Base-by-base conservation (phyloP, 2,113 vertebrate species). In the Argyrosomus japonicus region DNA sequence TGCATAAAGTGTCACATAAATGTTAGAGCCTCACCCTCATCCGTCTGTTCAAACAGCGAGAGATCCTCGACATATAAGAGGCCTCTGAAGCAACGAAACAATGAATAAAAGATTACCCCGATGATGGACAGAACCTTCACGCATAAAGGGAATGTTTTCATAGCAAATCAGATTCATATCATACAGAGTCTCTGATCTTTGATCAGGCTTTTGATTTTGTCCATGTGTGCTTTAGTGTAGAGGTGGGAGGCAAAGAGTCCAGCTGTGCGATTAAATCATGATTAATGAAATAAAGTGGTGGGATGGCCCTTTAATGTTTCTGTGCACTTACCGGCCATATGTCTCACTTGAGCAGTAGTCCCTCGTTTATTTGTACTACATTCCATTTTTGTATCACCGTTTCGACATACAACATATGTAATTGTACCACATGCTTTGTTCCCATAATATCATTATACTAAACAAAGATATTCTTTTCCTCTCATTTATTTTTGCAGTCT, bases 21-120 rank as follows among this genome's bases (percentile, higher is more conserved):
- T 79, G 63, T 79, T 57, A 45, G 68, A 68, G 64, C 64, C 71
- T 83, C 18, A 32, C 71, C 64, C 74, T n/a, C 32, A 51, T 75
- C 47, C 53, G 10, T 82, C 65, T 61, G 54, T 78, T 75, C 82
- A 58, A 85, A 85, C 60, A 84, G 57, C 40, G 47, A 47, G 32
- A 54, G 48, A 62, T 75, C 47, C 32, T 48, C n/a, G 21, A 75
- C 56, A 68, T 51, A 45, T 54, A 50, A n/a, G 47, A 75, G 57
- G 51, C 54, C 72, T 81, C 84, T 72, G 65, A 87, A 76, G 75
- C 78, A 86, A 36, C 84, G 72, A 87, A 65, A 80, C 72, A 14
- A 81, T 89, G 79, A 88, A 93, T 88, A 88, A 93, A 91, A 87
- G 73, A 88, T 91, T 25, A 83, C 27, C 61, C 65, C 23, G n/a